phyloP scores from a whole-genome alignment of 2,797 vertebrate genomes.

The Pseudopleuronectes americanus region DNA sequence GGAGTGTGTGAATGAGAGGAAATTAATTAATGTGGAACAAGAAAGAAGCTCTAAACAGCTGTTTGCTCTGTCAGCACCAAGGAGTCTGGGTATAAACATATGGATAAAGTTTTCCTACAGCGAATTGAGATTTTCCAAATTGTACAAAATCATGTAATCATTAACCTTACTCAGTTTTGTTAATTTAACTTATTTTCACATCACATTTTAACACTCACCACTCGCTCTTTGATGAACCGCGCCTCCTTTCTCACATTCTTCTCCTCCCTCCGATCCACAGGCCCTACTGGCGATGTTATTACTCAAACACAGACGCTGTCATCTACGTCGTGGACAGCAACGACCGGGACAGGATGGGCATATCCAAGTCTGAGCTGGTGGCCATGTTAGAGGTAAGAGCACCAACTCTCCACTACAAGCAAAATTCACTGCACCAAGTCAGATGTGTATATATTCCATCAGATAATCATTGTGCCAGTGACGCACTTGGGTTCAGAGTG shows the following conservation, averaged over 20 bases:
- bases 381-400: constrained; percentile 95
- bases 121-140: no score
- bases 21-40: background rate
- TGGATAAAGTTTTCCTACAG: no score
- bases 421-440: background rate
- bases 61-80: background rate
- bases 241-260: background rate
- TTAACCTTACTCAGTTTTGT: no score
- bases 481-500: background rate
- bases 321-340: constrained; percentile 99
- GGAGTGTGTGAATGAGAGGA: background rate
- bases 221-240: background rate
- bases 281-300: constrained; percentile 98
- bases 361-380: constrained; percentile 97
- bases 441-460: background rate
- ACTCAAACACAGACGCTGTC: constrained; percentile 98
- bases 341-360: constrained; percentile 97
- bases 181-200: no score
- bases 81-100: no score
- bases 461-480: background rate
- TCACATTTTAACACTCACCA: no score
- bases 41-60: background rate
- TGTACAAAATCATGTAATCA: no score
- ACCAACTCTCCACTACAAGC: background rate
- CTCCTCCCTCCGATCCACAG: constrained; percentile 71